These are phyloP conservation scores for Acanthiza pusilla DNA, from an alignment of 2,797 vertebrate genomes.

Conservation along the genomic window DNA sequence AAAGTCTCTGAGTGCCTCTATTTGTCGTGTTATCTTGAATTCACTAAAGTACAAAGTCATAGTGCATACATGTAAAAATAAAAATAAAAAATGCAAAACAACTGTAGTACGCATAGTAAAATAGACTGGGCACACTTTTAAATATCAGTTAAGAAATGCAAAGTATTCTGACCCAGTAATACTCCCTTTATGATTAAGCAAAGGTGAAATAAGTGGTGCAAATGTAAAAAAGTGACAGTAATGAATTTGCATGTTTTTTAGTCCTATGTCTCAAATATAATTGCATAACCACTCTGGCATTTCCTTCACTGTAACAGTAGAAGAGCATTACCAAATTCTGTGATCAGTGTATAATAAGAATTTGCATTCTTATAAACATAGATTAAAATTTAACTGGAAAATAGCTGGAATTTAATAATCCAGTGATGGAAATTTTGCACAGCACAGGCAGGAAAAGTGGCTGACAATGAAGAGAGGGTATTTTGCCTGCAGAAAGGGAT, in stretches of 20 bases:
- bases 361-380: background rate
- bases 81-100: background rate
- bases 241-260: background rate
- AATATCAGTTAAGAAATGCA: background rate
- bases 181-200: background rate
- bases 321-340: background rate
- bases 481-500: conserved; percentile 29
- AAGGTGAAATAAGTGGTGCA: background rate
- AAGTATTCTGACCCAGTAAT: background rate
- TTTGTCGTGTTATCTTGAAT: background rate
- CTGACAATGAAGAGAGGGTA: background rate
- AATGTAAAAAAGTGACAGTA: background rate
- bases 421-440: background rate
- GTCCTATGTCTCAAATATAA: background rate
- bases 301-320: background rate
- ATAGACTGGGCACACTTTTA: background rate
- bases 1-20: background rate
- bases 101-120: background rate
- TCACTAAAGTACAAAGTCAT: background rate
- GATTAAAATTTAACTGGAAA: background rate
- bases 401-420: background rate
- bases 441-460: background rate
- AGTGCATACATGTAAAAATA: background rate
- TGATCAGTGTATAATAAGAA: background rate
- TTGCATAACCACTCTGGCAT: background rate